Evolutionary conservation across 2,113 vertebrate genomes (phyloP), one percentile per base, ranked within the genome.

Genomic region (Stercorarius parasiticus): DNA sequence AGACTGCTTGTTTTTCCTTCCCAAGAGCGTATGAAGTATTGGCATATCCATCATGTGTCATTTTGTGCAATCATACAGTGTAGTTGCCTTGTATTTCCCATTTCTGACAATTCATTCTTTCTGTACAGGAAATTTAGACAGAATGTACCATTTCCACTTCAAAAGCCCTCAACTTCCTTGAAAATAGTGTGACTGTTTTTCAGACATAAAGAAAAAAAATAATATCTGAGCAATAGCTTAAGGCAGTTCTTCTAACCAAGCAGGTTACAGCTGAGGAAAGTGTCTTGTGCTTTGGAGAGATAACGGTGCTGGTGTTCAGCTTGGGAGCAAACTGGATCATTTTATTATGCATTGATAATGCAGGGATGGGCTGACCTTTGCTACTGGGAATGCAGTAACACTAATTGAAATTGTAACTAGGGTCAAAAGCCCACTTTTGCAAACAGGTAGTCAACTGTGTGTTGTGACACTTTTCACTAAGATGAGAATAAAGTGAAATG

Each of bases 31-130:
- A 22, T 14, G 27, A 82, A 91, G 6, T 56, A 83, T 55, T 86
- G 85, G 20, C 42, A 69, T 50, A 42, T 69, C 78, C 38, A 86
- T 88, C 53, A 53, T 70, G 30, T 92, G 45, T 58, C 25, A 81
- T 88, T 89, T 87, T 69, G 27, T 77, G 71, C 53, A 77, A 62
- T 90, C 43, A 62, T 58, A 27, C 8, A 5, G 23, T 52, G 12
- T 38, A 45, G 56, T 30, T 77, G 17, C 55, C 20, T 85, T 55
- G 7, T 70, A 25, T 83, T 92, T 88, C 32, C 50, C 23, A 25
- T 80, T 94, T 38, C 50, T 92, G 71, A 62, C 25, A 91, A 88
- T 82, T 82, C 29, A 49, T 84, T 90, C 52, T 72, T 91, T 95
- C 82, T 78, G 32, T n/a, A 62, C 23, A 66, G 17, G 53, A 88